Conservation (phyloP, 2,797 vertebrate genomes). For the Sebastes baramenuke region DNA sequence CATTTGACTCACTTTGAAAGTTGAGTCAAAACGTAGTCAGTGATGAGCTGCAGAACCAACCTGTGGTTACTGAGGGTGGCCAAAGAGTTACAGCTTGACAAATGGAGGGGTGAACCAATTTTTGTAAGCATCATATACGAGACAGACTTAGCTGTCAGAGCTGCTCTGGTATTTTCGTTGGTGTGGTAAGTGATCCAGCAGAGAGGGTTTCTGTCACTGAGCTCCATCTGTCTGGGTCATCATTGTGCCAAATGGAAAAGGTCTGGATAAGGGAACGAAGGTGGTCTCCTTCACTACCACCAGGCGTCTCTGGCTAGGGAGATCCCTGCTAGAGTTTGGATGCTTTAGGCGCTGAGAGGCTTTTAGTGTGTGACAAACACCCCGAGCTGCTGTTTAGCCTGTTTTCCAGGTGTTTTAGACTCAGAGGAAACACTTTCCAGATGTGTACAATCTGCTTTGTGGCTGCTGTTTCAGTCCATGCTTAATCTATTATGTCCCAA, state of each 20-base stretch:
- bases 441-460: slow-evolving; percentile 10
- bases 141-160: slow-evolving; percentile 26
- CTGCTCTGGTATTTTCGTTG: slow-evolving; percentile 27
- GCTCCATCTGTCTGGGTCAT: slow-evolving; percentile 52
- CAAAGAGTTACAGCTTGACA: not conserved
- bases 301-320: slow-evolving; percentile 11
- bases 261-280: slow-evolving; percentile 68
- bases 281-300: slow-evolving; percentile 14
- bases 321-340: slow-evolving; percentile 21
- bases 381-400: not conserved
- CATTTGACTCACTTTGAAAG: not conserved
- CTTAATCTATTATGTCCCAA: not conserved
- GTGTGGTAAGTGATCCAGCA: slow-evolving; percentile 61
- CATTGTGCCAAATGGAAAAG: slow-evolving; percentile 60
- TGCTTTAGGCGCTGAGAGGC: not conserved
- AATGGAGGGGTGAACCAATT: slow-evolving; percentile 1
- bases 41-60: not conserved
- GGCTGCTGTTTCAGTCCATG: not conserved
- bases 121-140: slow-evolving; percentile 11
- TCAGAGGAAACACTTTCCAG: not conserved
- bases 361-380: slow-evolving; percentile 2
- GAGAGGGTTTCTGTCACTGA: slow-evolving; percentile 30
- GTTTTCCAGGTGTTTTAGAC: slow-evolving; percentile 47
- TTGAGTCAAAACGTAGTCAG: not conserved
- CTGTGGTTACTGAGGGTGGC: not conserved